phyloP scores from a whole-genome alignment of 2,888 invertebrate species.

The Ornithoptera alexandrae region DNA sequence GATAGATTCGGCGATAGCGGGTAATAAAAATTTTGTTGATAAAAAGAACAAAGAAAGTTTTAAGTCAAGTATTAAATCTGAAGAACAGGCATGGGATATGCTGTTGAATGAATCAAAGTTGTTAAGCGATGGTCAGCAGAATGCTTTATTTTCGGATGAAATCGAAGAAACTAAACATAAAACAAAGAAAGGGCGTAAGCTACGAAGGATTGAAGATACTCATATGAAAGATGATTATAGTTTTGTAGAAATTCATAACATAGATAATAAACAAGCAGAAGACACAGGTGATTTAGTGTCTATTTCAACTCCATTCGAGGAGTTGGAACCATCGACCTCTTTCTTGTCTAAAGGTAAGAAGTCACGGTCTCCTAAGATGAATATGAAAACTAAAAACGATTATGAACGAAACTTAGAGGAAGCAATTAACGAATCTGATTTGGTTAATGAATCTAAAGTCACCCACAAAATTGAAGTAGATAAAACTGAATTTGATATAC shows the following conservation, averaged over 20 bases:
- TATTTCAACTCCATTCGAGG: slow-evolving; percentile 64
- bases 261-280: slow-evolving; percentile 61
- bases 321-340: slow-evolving; percentile 50
- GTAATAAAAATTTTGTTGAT: slow-evolving; percentile 33
- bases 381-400: slow-evolving; percentile 51
- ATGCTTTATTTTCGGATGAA: slow-evolving; percentile 39
- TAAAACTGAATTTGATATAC: slow-evolving; percentile 17
- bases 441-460: slow-evolving; percentile 36
- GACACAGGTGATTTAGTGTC: slow-evolving; percentile 66
- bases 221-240: slow-evolving; percentile 65
- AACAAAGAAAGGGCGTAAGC: slow-evolving; percentile 59
- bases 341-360: slow-evolving; percentile 58
- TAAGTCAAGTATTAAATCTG: slow-evolving; percentile 51
- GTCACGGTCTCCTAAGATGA: slow-evolving; percentile 53
- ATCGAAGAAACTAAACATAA: slow-evolving; percentile 59
- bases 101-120: slow-evolving; percentile 58
- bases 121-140: slow-evolving; percentile 35
- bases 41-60: slow-evolving; percentile 37
- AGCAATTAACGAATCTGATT: slow-evolving; percentile 41
- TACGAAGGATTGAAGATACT: slow-evolving; percentile 52
- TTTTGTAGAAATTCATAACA: slow-evolving; percentile 73
- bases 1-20: slow-evolving; percentile 30
- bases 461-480: background rate
- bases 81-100: slow-evolving; percentile 74
- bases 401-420: slow-evolving; percentile 41